Conservation (phyloP, 2,888 invertebrate species). For the Masnerella sp. region DNA sequence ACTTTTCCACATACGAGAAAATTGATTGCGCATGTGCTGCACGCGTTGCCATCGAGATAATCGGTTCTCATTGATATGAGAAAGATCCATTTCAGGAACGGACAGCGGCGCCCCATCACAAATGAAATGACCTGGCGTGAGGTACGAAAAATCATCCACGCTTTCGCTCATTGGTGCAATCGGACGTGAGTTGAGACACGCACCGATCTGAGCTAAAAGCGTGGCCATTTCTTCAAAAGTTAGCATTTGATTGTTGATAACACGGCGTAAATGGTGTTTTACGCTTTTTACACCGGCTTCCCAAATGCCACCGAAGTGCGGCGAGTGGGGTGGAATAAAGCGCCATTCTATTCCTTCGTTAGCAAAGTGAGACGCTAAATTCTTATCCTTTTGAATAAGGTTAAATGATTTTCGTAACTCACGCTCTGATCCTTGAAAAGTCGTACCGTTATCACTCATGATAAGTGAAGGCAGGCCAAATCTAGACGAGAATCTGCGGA, state of each 20-base stretch:
- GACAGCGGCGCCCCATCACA: neutral
- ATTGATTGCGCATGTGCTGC: slow-evolving; percentile 7
- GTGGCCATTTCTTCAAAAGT: slow-evolving; percentile 15
- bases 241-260: slow-evolving; percentile 6
- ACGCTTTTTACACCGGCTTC: slow-evolving; percentile 4
- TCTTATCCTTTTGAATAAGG: neutral
- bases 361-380: neutral
- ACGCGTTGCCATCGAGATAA: slow-evolving; percentile 14
- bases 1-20: slow-evolving; percentile 7
- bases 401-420: neutral
- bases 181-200: slow-evolving; percentile 3
- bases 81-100: slow-evolving; percentile 2
- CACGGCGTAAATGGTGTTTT: slow-evolving; percentile 15
- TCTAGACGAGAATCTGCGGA: slow-evolving; percentile 1
- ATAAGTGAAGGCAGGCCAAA: slow-evolving; percentile 1
- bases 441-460: slow-evolving; percentile 15
- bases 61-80: slow-evolving; percentile 8
- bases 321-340: slow-evolving; percentile 19
- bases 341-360: slow-evolving; percentile 23
- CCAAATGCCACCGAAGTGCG: slow-evolving; percentile 23
- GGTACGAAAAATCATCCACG: slow-evolving; percentile 15
- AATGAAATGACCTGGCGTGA: slow-evolving; percentile 26
- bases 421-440: slow-evolving; percentile 15
- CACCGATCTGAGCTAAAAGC: neutral
- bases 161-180: slow-evolving; percentile 9